Conservation (phyloP, 1,140 invertebrate species). For the Eueides isabella region DNA sequence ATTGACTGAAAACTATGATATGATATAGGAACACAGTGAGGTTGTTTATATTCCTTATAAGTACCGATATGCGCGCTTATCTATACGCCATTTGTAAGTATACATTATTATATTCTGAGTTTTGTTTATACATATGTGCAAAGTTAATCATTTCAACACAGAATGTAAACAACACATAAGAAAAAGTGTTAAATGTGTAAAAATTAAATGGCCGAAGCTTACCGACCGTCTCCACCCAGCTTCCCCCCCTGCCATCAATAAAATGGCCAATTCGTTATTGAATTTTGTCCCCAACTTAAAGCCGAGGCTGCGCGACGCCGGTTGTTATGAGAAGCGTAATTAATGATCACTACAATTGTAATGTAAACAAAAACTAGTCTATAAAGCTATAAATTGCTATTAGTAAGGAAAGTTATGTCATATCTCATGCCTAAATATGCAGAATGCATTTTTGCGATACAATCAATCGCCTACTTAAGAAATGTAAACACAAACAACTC, state of each 20-base stretch:
- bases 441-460: constrained; percentile 62
- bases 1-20: constrained; percentile 42
- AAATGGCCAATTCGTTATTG: constrained; percentile 83
- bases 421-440: constrained; percentile 64
- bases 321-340: constrained; percentile 70
- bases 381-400: constrained; percentile 54
- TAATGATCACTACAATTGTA: constrained; percentile 63
- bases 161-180: constrained; percentile 54
- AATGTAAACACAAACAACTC: constrained; percentile 68
- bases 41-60: constrained; percentile 28
- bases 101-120: constrained; percentile 33
- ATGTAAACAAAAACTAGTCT: constrained; percentile 71
- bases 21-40: constrained; percentile 23
- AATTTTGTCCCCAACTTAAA: constrained; percentile 78
- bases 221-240: constrained; percentile 75
- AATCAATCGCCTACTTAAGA: constrained; percentile 50
- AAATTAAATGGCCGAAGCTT: constrained; percentile 74
- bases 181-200: constrained; percentile 41
- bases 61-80: constrained; percentile 36
- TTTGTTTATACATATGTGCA: constrained; percentile 34
- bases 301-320: constrained; percentile 74
- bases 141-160: constrained; percentile 27
- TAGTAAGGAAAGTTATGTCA: constrained; percentile 79
- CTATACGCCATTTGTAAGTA: constrained; percentile 36
- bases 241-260: constrained; percentile 81